Percentiles rank a stretch among this genome's conserved stretches.
These are phyloP conservation scores for Himalopsyche kuldschensis DNA, from an alignment of 2,888 invertebrate species.

Conservation along the genomic window DNA sequence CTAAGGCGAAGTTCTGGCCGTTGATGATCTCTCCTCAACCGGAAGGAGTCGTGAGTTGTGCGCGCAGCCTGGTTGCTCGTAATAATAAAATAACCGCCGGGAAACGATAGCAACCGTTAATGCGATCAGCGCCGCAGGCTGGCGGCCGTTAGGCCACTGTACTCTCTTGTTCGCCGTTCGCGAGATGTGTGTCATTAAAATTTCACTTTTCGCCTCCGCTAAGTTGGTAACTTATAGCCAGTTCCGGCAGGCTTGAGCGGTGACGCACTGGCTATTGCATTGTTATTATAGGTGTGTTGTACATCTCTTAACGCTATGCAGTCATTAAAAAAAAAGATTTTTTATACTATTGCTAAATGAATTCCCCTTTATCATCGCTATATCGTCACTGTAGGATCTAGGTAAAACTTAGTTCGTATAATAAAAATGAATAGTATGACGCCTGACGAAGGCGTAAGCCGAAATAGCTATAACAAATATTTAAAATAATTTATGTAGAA, in stretches of 20 bases:
- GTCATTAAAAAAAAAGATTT: too few species aligned
- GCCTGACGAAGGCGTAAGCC: too few species aligned
- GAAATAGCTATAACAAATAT: too few species aligned
- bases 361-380: too few species aligned
- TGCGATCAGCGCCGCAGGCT: neutral
- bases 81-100: neutral
- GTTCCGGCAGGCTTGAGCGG: neutral
- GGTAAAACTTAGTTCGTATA: too few species aligned
- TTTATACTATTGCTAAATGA: too few species aligned
- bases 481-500: too few species aligned
- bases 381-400: too few species aligned
- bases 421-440: too few species aligned
- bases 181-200: slow-evolving; percentile 22
- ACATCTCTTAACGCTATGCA: neutral
- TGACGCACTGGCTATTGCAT: neutral
- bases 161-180: neutral
- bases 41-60: neutral
- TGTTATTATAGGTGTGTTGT: neutral
- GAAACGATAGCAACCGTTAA: neutral
- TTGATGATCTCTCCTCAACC: neutral
- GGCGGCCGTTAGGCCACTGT: neutral
- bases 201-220: slow-evolving; percentile 21
- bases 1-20: neutral
- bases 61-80: neutral
- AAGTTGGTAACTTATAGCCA: neutral